Conservation (phyloP, 2,113 vertebrate genomes). For the Papio anubis region DNA sequence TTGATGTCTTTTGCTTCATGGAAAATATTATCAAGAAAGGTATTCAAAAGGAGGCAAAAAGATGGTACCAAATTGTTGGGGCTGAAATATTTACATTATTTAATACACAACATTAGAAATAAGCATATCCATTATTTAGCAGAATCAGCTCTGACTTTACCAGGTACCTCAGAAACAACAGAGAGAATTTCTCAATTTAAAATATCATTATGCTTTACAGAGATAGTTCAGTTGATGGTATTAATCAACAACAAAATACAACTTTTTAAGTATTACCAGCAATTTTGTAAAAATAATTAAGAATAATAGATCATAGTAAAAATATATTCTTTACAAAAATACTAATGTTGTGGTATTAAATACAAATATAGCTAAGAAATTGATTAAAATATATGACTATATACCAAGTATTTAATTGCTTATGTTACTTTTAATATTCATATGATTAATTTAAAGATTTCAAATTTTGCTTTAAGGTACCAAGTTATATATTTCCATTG, state of each 20-base stretch:
- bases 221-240: background rate
- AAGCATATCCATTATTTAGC: background rate
- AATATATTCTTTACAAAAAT: background rate
- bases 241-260: background rate
- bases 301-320: background rate
- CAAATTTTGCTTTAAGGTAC: background rate
- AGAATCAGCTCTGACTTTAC: background rate
- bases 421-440: background rate
- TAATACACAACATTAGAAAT: conserved; percentile 1
- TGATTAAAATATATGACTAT: background rate
- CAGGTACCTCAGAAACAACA: background rate
- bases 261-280: background rate
- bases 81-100: background rate
- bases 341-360: background rate
- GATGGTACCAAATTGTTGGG: background rate
- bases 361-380: background rate
- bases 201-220: background rate
- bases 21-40: background rate
- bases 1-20: background rate
- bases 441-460: background rate
- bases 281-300: background rate
- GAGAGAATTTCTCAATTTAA: background rate
- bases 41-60: background rate
- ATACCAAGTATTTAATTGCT: background rate
- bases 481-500: background rate